Conservation (phyloP, 2,888 invertebrate species). For the Acronicta alni region DNA sequence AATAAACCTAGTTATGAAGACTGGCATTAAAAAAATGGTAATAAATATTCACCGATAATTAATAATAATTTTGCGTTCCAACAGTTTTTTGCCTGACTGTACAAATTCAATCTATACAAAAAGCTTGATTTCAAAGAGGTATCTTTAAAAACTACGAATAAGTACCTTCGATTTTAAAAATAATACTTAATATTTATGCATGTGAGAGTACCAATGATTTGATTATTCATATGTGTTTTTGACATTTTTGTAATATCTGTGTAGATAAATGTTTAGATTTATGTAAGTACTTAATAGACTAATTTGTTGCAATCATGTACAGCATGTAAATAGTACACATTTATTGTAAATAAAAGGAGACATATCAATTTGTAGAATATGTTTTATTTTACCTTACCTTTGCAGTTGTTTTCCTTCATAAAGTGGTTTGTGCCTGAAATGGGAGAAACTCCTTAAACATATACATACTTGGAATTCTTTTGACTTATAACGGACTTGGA, state of each 20-base stretch:
- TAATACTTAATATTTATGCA: conserved; percentile 33
- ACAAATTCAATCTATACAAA: not conserved
- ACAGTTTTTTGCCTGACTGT: not conserved
- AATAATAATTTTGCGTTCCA: conserved; percentile 8
- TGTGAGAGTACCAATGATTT: conserved; percentile 42
- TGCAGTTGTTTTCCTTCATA: conserved; percentile 17
- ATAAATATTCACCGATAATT: not conserved
- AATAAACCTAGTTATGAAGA: conserved; percentile 9
- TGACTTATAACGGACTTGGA: not conserved
- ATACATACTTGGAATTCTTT: conserved; percentile 7
- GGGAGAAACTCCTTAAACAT: conserved; percentile 2
- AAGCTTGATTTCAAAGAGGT: not conserved
- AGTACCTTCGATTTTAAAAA: too few species aligned
- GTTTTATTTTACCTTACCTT: conserved; percentile 62
- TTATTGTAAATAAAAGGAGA: conserved; percentile 88
- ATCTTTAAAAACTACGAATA: too few species aligned
- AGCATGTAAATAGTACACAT: conserved; percentile 84
- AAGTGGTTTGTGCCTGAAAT: not conserved
- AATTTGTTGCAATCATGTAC: conserved; percentile 73
- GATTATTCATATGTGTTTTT: conserved; percentile 49
- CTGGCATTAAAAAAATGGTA: conserved; percentile 1
- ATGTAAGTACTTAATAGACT: conserved; percentile 78
- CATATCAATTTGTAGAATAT: conserved; percentile 85
- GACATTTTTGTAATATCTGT: conserved; percentile 58
- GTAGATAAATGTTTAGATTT: conserved; percentile 69